A percentile compares a stretch with the other conserved stretches of the same genome.
Evolutionary conservation across 2,888 invertebrate species (phyloP).

Genomic region (Chrysolina oricalcia): DNA sequence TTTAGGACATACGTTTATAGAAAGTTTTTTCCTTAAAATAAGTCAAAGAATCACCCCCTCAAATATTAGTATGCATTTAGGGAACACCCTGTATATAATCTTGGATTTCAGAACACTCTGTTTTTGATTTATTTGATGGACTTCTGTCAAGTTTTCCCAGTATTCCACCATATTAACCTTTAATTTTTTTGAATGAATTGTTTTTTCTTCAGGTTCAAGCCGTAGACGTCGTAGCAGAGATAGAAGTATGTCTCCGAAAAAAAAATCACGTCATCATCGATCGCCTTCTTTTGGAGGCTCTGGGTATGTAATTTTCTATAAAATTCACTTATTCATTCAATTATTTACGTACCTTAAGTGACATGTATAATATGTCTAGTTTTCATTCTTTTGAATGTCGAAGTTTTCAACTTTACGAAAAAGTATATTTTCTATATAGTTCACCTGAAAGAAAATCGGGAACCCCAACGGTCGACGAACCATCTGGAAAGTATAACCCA

Average conservation of each 20-base stretch:
- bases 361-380: too few species aligned
- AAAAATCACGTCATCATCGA: constrained; percentile 65
- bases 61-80: too few species aligned
- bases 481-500: constrained; percentile 55
- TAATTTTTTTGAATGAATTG: background rate
- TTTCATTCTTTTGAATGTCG: background rate
- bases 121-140: background rate
- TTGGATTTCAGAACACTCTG: too few species aligned
- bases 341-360: too few species aligned
- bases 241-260: constrained; percentile 51
- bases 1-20: too few species aligned
- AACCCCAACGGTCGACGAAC: constrained; percentile 82
- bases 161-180: too few species aligned
- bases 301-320: constrained; percentile 51
- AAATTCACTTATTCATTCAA: background rate
- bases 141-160: background rate
- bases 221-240: constrained; percentile 46
- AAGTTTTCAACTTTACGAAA: background rate
- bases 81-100: too few species aligned
- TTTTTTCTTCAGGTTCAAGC: constrained; percentile 38
- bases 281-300: constrained; percentile 53
- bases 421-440: constrained; percentile 22
- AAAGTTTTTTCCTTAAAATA: too few species aligned
- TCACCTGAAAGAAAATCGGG: constrained; percentile 78
- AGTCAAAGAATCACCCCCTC: too few species aligned